Conservation (phyloP, 2,888 invertebrate species). For the Raillietiella orientalis region DNA sequence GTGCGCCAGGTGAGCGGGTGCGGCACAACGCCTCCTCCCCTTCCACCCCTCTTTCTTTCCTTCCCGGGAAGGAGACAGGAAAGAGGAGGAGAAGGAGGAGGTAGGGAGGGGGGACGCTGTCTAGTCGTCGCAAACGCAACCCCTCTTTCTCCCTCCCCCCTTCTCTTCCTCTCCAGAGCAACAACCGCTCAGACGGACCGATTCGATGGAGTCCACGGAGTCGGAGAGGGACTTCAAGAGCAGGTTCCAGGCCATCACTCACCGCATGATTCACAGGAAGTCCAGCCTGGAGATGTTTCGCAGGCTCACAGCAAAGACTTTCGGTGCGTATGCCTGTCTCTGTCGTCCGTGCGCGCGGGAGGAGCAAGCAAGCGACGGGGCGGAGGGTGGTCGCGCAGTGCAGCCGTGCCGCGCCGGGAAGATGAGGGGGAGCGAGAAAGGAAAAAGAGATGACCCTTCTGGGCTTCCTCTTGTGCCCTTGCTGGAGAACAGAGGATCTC, state of each 20-base stretch:
- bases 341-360: neutral
- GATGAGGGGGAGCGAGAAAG: too few relatives aligned
- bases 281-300: conserved; percentile 67
- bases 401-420: too few relatives aligned
- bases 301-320: conserved; percentile 42
- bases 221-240: conserved; percentile 59
- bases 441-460: too few relatives aligned
- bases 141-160: too few relatives aligned
- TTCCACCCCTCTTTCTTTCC: conserved; percentile 5
- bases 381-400: too few relatives aligned
- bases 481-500: too few relatives aligned
- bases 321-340: conserved; percentile 28
- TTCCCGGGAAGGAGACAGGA: neutral
- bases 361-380: too few relatives aligned
- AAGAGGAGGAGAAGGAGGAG: conserved; percentile 2
- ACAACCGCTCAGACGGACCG: conserved; percentile 7
- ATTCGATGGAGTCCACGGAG: conserved; percentile 24
- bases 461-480: too few relatives aligned
- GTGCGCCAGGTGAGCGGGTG: conserved; percentile 6
- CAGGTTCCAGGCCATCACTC: conserved; percentile 52
- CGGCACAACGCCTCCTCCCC: conserved; percentile 5
- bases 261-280: conserved; percentile 58
- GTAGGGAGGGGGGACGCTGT: conserved; percentile 7
- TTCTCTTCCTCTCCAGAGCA: conserved; percentile 1
- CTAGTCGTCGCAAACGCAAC: too few relatives aligned